Evolutionary conservation across 53 echinoderm and acorn worm species (phyloP).

Genomic region (Hippasteria phrygiana): DNA sequence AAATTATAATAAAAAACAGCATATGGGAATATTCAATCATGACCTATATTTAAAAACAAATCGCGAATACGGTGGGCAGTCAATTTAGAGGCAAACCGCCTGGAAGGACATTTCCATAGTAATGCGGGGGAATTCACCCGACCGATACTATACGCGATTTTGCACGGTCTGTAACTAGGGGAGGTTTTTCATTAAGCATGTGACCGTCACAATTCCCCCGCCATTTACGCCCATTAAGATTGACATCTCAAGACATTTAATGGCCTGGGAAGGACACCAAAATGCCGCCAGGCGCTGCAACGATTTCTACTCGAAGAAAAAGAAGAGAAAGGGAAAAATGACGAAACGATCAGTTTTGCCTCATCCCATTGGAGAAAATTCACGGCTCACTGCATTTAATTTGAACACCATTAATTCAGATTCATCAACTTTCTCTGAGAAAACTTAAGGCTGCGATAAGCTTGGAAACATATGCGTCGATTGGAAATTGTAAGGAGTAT

Average conservation of each 20-base stretch:
- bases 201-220: neutral
- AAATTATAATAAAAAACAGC: too few species aligned
- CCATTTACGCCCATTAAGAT: neutral
- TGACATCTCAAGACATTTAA: neutral
- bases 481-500: too few species aligned
- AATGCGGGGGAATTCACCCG: neutral
- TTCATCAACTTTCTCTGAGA: too few species aligned
- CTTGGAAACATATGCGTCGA: too few species aligned
- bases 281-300: neutral
- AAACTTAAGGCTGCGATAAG: too few species aligned
- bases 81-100: neutral
- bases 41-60: too few species aligned
- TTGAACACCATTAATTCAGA: too few species aligned
- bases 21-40: too few species aligned
- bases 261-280: neutral
- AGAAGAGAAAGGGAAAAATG: neutral
- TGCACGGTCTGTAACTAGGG: neutral
- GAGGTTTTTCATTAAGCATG: constrained; percentile 16
- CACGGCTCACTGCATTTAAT: too few species aligned
- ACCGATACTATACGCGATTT: constrained; percentile 1
- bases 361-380: too few species aligned
- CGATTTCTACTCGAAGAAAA: neutral
- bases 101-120: neutral
- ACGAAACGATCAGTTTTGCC: too few species aligned
- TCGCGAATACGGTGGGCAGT: neutral